Conservation (phyloP, 2,888 invertebrate species). For the Mycalesis mineus region DNA sequence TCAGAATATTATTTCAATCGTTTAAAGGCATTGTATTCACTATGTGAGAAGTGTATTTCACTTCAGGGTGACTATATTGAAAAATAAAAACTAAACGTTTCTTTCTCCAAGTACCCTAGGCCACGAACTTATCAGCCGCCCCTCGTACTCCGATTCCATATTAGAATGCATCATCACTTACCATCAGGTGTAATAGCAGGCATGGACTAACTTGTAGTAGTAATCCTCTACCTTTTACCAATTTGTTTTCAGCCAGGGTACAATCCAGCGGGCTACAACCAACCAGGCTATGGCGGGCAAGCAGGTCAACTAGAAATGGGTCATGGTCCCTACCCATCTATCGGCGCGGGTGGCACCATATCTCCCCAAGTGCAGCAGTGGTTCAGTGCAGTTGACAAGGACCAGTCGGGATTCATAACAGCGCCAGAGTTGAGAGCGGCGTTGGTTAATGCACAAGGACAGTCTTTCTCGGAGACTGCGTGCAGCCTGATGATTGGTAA, state of each 20-base stretch:
- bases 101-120: no score
- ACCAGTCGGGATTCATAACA: slow-evolving; percentile 89
- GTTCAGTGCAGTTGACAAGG: slow-evolving; percentile 90
- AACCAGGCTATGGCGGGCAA: slow-evolving; percentile 34
- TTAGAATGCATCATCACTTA: no score
- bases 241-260: slow-evolving; percentile 31
- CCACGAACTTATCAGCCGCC: no score
- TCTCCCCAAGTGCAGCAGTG: slow-evolving; percentile 89
- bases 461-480: slow-evolving; percentile 88
- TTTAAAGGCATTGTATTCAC: no score
- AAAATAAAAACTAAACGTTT: no score
- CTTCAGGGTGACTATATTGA: no score
- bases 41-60: no score
- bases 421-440: slow-evolving; percentile 87
- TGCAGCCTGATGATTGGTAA: slow-evolving; percentile 92
- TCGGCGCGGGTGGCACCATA: slow-evolving; percentile 72
- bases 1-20: no score
- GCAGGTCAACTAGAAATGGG: slow-evolving; percentile 60
- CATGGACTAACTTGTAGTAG: no score
- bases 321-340: slow-evolving; percentile 69
- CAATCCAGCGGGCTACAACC: slow-evolving; percentile 26
- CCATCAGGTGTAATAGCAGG: no score
- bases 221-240: not conserved
- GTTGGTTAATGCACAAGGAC: slow-evolving; percentile 90
- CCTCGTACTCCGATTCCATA: no score